These are phyloP conservation scores for Leptinotarsa peninsularis DNA, from an alignment of 2,888 invertebrate species.

Conservation along the genomic window DNA sequence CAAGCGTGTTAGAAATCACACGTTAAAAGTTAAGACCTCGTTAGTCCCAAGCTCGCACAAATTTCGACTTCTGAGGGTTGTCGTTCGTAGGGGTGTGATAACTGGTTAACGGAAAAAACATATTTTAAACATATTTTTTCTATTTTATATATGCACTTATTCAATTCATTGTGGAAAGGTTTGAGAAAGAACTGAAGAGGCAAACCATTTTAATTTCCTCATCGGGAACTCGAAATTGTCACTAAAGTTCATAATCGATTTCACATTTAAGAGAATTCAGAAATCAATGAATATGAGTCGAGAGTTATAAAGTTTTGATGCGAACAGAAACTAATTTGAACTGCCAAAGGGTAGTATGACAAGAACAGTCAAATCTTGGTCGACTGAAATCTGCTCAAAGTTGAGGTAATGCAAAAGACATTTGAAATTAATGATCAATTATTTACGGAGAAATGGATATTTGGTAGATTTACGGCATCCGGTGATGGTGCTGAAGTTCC, in stretches of 20 bases:
- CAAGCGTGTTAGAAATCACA: no score
- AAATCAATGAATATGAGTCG: not conserved
- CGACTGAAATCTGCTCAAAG: constrained; percentile 5
- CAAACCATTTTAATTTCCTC: not conserved
- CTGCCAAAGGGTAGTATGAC: constrained; percentile 15
- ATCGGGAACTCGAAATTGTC: not conserved
- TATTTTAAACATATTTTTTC: no score
- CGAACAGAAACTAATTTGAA: constrained; percentile 30
- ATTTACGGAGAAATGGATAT: not conserved
- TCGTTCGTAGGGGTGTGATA: no score
- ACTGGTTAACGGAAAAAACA: no score
- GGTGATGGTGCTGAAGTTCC: no score
- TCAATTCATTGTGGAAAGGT: no score
- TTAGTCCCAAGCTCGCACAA: no score
- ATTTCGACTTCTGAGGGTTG: no score
- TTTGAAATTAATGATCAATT: not conserved
- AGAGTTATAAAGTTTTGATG: constrained; percentile 21
- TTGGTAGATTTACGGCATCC: no score
- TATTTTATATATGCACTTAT: no score
- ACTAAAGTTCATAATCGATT: not conserved
- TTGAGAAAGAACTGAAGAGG: no score
- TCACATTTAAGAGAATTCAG: not conserved
- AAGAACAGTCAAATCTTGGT: constrained; percentile 10
- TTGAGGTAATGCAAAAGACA: constrained; percentile 11
- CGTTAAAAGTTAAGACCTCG: no score